Conservation (phyloP, 2,888 invertebrate genomes). For the Hirtodrosophila cameraria region DNA sequence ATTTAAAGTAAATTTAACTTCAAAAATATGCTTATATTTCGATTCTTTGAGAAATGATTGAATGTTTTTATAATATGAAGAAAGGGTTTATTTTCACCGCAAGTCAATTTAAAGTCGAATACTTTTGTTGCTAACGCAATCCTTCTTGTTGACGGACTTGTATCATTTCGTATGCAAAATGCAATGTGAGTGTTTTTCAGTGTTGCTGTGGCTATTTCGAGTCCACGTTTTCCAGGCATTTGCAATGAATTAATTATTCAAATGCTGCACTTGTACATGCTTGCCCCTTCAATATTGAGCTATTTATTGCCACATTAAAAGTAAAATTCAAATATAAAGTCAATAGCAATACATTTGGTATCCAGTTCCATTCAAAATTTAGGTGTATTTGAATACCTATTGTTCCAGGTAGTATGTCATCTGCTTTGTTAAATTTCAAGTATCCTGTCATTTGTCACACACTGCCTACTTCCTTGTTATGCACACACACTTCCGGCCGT, state of each 20-base stretch:
- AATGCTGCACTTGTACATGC: constrained; percentile 8
- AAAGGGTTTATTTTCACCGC: constrained; percentile 5
- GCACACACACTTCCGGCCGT: constrained; percentile 39
- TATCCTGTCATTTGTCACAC: constrained; percentile 46
- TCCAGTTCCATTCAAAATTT: no score
- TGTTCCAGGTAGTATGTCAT: not conserved
- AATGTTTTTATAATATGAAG: no score
- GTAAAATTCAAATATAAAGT: constrained; percentile 21
- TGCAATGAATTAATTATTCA: constrained; percentile 37
- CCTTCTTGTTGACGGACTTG: constrained; percentile 15
- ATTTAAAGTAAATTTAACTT: no score
- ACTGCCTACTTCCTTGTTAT: constrained; percentile 2
- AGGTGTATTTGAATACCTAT: no score
- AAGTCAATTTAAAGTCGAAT: constrained; percentile 3
- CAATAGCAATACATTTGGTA: constrained; percentile 1
- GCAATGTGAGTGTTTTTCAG: constrained; percentile 23
- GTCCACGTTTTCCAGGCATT: constrained; percentile 17
- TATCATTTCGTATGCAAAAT: constrained; percentile 35
- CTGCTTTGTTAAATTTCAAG: not conserved
- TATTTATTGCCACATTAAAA: constrained; percentile 26
- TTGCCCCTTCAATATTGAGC: constrained; percentile 10
- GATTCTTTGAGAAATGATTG: no score
- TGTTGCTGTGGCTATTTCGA: constrained; percentile 21
- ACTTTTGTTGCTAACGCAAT: not conserved
- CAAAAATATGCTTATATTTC: no score